Evolutionary conservation across 2,888 invertebrate species (phyloP), one percentile per base, ranked within the genome.

Genomic region (Electrophaes corylata): DNA sequence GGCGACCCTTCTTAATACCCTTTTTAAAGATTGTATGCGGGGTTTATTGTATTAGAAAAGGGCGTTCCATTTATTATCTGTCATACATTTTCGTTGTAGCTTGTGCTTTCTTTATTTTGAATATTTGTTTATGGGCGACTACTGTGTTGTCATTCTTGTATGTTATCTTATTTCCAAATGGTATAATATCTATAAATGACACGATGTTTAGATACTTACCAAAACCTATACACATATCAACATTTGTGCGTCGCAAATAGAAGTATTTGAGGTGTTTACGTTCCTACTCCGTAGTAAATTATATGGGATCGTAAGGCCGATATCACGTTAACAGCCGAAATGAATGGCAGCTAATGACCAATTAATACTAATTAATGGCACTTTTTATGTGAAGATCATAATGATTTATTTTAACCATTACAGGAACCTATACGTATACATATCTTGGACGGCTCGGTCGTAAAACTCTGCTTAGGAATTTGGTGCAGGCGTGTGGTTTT

Each of bases 291-390:
- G 40, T 29, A 39, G 16, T 29, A 12, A 26, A 40, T 37, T 16
- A 49, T 39, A 45, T 29, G 45, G 29, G 45, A 33, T 46, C 31
- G 16, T 35, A 43, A 37, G 39, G 40, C 46, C 16, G 46, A 47
- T 40, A 47, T 46, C 53, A 47, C 40, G 11, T 46, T 47, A 33
- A 54, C 31, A 53, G 31, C 53, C 31, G 8, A 54, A 54, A 47
- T 47, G 33, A 47, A 54, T 41, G 43, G 35, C 47, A 43, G 44
- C 23, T 47, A 54, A 54, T 48, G 47, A 35, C 41, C 47, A 48
- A 46, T 54, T 54, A 54, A 26, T 54, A 54, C 23, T 54, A 48
- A 54, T 54, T 54, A 54, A 54, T 54, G 26, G 54, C 41, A 12
- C 23, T 48, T 46, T 53, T 53, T 46, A 53, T 46, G 31, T 37